Evolutionary conservation across 2,797 vertebrate genomes (phyloP), one percentile per base, ranked within the genome.

Genomic region (Margarornis squamiger): DNA sequence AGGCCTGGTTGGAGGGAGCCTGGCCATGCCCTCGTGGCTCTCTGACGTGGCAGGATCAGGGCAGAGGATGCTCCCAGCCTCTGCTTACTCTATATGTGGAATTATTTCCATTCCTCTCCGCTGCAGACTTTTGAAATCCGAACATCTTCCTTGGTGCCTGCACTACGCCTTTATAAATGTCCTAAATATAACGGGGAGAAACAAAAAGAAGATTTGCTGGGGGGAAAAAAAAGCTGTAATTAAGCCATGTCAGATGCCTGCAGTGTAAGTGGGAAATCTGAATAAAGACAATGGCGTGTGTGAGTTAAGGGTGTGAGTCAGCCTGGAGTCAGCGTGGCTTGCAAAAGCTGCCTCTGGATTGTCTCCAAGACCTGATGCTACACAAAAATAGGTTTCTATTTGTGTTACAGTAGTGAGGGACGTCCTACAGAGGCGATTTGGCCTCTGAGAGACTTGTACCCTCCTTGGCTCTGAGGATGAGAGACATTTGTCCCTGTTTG

Each of bases 271-370:
- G 68, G 73, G 80, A 78, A 91, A 91, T 92, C 66, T 67, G 95
- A 91, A 94, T 71, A 96, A 90, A 96, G 74, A 94, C 92, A 96
- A 93, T 79, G 74, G 93, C 2, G 4, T 16, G 36, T 55, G 9
- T 54, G 93, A 95, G 95, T 76, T 95, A 59, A 88, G 88, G 90
- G 12, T 61, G 91, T 95, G 92, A 95, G 91, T 96, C 96, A 96
- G 93, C 93, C 77, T 38, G 58, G 22, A 96, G 93, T 90, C 93
- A 93, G 84, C 9, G 0, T 32, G 74, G 94, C 48, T 20, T 46
- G 81, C 15, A 74, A 91, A 61, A 89, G 75, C 91, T 82, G 92
- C 95, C 81, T 71, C 91, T 89, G 88, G 81, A 68, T 17, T 32
- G 57, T 62, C 88, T 95, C 95, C 96, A 95, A 15, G 85, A 34